Evolutionary conservation across 2,888 invertebrate species (phyloP), one percentile per base, ranked within the genome.

Genomic region (Tineola bisselliella): DNA sequence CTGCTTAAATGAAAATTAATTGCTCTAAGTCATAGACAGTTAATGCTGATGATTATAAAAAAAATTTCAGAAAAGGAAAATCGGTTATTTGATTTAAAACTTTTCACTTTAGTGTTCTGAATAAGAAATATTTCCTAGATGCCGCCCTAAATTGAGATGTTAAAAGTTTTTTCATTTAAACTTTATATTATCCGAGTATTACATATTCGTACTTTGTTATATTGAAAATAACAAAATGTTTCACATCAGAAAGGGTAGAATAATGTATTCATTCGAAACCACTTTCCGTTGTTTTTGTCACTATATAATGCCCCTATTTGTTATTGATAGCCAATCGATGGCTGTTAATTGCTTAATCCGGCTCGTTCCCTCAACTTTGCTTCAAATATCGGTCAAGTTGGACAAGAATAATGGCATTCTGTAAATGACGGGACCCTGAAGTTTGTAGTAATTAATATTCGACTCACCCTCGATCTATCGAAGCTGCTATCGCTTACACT

Each of bases 361-460:
- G 64, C 63, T 65, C 63, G 61, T 63, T 66, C 64, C 61, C 62
- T 12, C 61, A 61, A 64, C 61, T 54, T 61, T 33, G 54, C 64
- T 63, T 64, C 63, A 64, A 69, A 69, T 67, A 67, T 68, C 66
- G 70, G 67, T 64, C 65, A 67, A 68, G 66, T 68, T 66, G 19
- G 66, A 70, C 66, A 67, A 69, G 70, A 74, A 75, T 76, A 77
- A 76, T 76, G 69, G 70, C 63, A 66, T 66, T 67, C 70, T 76
- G 71, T 73, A 75, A 77, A 72, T 72, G 76, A 75, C 73, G 71
- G 72, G 69, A 68, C 69, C 68, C 70, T 67, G 65, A 77, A 75
- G 73, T 74, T 73, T 62, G 67, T 64, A 68, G 72, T 75, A 75
- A 79, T 79, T 77, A 76, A 78, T 78, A 75, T 75, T 69, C 68